These are phyloP conservation scores for Brienomyrus longianalis DNA, from an alignment of 2,113 vertebrate species.

Conservation along the genomic window DNA sequence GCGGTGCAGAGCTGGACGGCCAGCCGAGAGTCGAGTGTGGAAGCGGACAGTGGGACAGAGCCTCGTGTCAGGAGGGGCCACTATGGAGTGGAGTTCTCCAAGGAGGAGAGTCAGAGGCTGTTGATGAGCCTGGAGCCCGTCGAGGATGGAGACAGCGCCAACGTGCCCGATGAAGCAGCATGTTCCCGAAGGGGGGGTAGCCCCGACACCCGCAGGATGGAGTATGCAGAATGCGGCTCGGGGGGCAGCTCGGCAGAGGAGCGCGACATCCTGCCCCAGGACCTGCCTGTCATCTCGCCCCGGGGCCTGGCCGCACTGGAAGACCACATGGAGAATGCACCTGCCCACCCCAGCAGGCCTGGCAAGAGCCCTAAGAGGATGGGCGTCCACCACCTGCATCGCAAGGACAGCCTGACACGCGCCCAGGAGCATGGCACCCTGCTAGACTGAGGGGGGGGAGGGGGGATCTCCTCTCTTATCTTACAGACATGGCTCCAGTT, in stretches of 20 bases:
- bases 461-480: not conserved
- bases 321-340: constrained; percentile 53
- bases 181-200: constrained; percentile 28
- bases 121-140: constrained; percentile 49
- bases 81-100: constrained; percentile 62
- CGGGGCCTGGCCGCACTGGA: constrained; percentile 39
- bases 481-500: not conserved
- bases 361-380: constrained; percentile 92
- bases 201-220: constrained; percentile 42
- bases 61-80: constrained; percentile 52
- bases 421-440: constrained; percentile 93
- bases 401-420: constrained; percentile 91
- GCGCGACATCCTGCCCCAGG: constrained; percentile 59
- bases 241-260: constrained; percentile 67
- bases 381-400: constrained; percentile 91
- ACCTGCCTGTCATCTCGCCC: constrained; percentile 51
- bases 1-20: constrained; percentile 70
- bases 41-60: constrained; percentile 66
- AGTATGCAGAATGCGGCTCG: constrained; percentile 55
- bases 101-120: constrained; percentile 62
- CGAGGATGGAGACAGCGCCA: constrained; percentile 34
- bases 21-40: constrained; percentile 71
- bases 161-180: constrained; percentile 42
- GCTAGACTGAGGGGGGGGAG: constrained; percentile 66
- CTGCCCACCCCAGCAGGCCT: constrained; percentile 48